Evolutionary conservation across 2,113 vertebrate species (phyloP).

Genomic region (Trachemys scripta): DNA sequence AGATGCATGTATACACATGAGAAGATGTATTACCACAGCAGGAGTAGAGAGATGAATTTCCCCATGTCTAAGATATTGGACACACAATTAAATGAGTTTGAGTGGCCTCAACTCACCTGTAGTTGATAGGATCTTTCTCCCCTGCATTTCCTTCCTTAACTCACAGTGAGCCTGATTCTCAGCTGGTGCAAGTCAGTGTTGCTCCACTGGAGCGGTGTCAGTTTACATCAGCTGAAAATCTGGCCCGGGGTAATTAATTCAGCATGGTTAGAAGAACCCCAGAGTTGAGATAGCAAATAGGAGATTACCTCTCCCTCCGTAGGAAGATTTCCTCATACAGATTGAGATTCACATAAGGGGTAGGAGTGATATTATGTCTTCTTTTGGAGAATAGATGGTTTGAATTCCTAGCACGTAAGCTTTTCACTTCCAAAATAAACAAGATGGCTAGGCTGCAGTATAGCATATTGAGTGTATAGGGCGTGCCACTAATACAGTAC

Average conservation of each 20-base stretch:
- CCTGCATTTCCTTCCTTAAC: background rate
- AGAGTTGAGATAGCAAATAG: conserved; percentile 60
- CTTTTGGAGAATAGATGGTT: conserved; percentile 30
- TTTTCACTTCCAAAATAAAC: conserved; percentile 46
- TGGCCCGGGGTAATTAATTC: conserved; percentile 37
- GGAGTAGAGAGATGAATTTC: background rate
- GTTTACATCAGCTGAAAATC: conserved; percentile 45
- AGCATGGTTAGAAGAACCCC: conserved; percentile 39
- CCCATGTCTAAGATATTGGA: background rate
- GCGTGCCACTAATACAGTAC: background rate
- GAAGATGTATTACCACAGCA: rapidly evolving
- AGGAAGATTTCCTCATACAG: conserved; percentile 39
- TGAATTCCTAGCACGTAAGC: conserved; percentile 22
- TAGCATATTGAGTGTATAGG: background rate
- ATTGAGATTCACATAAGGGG: conserved; percentile 10
- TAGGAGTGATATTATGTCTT: conserved; percentile 38
- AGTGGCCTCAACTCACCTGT: background rate
- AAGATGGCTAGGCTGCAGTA: background rate
- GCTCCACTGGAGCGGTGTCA: background rate
- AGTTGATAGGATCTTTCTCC: background rate
- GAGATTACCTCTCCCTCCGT: conserved; percentile 48
- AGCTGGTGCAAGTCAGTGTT: background rate
- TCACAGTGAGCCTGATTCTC: background rate
- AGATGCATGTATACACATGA: background rate
- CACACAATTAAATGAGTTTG: background rate